A percentile compares a stretch with the other conserved stretches of the same genome.
phyloP scores from a whole-genome alignment of 2,113 vertebrate genomes.

The Chroicocephalus ridibundus region DNA sequence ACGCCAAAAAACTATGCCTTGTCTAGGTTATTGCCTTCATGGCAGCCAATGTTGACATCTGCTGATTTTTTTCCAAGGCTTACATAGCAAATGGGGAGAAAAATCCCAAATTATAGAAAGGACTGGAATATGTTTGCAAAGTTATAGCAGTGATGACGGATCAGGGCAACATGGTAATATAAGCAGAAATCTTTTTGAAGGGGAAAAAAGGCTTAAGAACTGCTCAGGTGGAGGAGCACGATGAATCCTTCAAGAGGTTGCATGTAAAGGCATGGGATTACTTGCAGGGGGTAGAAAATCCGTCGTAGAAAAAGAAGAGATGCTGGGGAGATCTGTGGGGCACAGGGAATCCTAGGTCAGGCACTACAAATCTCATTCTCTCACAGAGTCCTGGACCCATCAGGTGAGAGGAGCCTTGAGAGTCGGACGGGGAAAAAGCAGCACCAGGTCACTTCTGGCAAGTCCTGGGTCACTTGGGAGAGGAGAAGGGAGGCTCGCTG shows the following conservation, averaged over 20 bases:
- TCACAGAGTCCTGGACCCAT: neutral
- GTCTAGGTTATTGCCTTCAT: neutral
- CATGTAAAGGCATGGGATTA: neutral
- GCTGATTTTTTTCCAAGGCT: neutral
- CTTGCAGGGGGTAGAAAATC: neutral
- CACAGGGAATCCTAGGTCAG: neutral
- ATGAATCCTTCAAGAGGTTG: neutral
- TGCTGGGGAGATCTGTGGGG: neutral
- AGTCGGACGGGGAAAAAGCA: neutral
- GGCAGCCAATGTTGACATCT: neutral
- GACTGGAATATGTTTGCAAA: neutral
- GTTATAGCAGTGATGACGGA: neutral
- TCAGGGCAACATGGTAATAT: neutral
- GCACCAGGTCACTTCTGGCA: neutral
- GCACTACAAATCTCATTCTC: neutral
- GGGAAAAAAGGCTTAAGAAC: neutral
- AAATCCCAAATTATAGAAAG: neutral
- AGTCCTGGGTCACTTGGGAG: neutral
- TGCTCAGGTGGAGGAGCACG: neutral
- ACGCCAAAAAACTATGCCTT: neutral
- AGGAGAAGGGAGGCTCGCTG: neutral
- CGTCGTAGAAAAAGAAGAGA: neutral
- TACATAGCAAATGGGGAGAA: neutral
- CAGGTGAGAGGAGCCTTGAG: neutral
- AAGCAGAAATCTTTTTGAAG: neutral